These are phyloP conservation scores for Danio aesculapii DNA, from an alignment of 2,797 vertebrate species.

Conservation along the genomic window DNA sequence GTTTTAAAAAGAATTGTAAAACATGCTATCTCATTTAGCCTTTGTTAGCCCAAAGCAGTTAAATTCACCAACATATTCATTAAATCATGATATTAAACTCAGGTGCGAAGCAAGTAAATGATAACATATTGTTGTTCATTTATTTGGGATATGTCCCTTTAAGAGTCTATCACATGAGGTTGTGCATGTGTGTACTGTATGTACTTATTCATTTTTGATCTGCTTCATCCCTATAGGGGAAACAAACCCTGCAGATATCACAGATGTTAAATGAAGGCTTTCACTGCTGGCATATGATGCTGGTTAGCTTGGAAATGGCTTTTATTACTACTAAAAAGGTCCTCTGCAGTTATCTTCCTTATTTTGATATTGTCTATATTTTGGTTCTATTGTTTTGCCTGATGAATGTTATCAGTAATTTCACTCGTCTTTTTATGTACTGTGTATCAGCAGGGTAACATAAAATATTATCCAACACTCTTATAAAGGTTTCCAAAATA, in stretches of 20 bases:
- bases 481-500: no score
- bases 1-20: no score
- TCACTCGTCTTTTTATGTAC: background rate
- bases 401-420: background rate
- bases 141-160: background rate
- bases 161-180: background rate
- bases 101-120: background rate
- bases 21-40: no score
- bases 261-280: constrained; percentile 21
- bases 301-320: constrained; percentile 1
- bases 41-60: no score
- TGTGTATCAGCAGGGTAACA: background rate
- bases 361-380: no score
- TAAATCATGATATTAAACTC: background rate
- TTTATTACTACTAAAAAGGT: background rate
- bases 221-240: background rate
- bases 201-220: background rate
- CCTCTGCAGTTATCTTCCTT: constrained; percentile 2
- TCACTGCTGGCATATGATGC: constrained; percentile 12
- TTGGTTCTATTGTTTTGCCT: background rate
- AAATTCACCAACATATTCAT: background rate
- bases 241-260: constrained; percentile 6
- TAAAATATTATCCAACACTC: background rate
- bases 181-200: background rate
- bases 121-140: background rate